Percentiles rank a stretch among this genome's conserved stretches.
Conservation (phyloP, 2,888 invertebrate genomes). For the Cheilosia urbana region DNA sequence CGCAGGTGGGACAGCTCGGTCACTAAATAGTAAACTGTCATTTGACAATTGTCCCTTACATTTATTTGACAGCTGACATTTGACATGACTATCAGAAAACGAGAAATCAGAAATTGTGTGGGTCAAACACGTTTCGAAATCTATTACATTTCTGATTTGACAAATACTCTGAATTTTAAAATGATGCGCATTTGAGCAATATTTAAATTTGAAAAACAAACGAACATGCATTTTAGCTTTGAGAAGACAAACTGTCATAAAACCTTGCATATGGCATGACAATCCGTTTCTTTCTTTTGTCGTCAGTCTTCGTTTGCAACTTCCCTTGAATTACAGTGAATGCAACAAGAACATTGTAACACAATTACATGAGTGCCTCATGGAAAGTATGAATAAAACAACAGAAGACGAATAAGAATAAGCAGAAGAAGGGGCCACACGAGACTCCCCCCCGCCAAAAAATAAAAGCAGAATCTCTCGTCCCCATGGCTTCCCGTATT, state of each 20-base stretch:
- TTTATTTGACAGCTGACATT: too few species aligned
- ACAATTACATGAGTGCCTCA: constrained; percentile 40
- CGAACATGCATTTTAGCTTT: background rate
- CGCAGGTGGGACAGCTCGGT: too few species aligned
- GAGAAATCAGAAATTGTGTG: too few species aligned
- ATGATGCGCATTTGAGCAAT: background rate
- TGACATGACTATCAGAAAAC: too few species aligned
- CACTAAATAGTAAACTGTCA: too few species aligned
- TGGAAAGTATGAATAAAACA: constrained; percentile 54
- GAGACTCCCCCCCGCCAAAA: constrained; percentile 17
- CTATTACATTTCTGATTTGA: too few species aligned
- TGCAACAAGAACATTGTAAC: constrained; percentile 52
- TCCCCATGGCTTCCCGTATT: constrained; percentile 21
- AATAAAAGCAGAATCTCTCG: constrained; percentile 19
- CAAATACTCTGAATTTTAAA: too few species aligned
- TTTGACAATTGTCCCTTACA: too few species aligned
- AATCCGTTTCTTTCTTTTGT: constrained; percentile 33
- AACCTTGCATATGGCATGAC: constrained; percentile 33
- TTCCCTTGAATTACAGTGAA: constrained; percentile 41
- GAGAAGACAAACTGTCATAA: background rate
- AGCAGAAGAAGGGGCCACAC: constrained; percentile 8
- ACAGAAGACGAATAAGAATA: constrained; percentile 21
- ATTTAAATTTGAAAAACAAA: background rate
- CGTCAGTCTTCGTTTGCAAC: constrained; percentile 16
- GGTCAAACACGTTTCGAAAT: too few species aligned